These are phyloP conservation scores for Pycnomerus fuliginosus DNA, from an alignment of 2,888 invertebrate species.

Conservation along the genomic window DNA sequence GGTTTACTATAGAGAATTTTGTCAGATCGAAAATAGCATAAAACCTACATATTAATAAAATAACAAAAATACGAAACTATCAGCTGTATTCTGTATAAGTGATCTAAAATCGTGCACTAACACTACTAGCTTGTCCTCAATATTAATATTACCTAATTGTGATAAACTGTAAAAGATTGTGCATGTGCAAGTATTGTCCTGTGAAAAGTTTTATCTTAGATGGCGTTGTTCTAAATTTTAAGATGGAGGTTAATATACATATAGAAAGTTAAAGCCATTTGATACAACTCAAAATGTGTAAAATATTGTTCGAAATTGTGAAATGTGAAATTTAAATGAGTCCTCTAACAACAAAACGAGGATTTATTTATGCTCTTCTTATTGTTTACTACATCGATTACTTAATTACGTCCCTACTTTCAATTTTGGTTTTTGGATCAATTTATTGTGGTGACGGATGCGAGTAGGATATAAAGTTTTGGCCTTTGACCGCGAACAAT, in stretches of 20 bases:
- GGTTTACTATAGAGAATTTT: constrained; percentile 16
- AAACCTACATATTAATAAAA: constrained; percentile 3
- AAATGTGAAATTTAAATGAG: too few relatives aligned
- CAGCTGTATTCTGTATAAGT: constrained; percentile 19
- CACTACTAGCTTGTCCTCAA: constrained; percentile 26
- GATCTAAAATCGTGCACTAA: constrained; percentile 25
- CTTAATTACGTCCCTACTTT: too few relatives aligned
- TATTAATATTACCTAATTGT: constrained; percentile 26
- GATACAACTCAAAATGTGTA: too few relatives aligned
- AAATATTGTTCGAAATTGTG: too few relatives aligned
- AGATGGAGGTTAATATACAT: not conserved
- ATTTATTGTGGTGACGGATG: too few relatives aligned
- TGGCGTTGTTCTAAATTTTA: constrained; percentile 23
- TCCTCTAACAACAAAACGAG: too few relatives aligned
- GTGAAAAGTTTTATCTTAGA: constrained; percentile 24
- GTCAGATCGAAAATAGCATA: constrained; percentile 14
- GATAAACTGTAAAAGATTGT: constrained; percentile 27
- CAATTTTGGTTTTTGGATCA: too few relatives aligned
- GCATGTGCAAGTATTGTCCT: constrained; percentile 25
- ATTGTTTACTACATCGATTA: too few relatives aligned
- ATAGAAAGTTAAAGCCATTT: too few relatives aligned
- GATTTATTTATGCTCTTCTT: too few relatives aligned
- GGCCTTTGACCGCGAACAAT: too few relatives aligned
- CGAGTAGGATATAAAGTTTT: too few relatives aligned
- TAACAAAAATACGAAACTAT: constrained; percentile 13